phyloP scores from a whole-genome alignment of 2,797 vertebrate genomes.

The Nothura maculosa region DNA sequence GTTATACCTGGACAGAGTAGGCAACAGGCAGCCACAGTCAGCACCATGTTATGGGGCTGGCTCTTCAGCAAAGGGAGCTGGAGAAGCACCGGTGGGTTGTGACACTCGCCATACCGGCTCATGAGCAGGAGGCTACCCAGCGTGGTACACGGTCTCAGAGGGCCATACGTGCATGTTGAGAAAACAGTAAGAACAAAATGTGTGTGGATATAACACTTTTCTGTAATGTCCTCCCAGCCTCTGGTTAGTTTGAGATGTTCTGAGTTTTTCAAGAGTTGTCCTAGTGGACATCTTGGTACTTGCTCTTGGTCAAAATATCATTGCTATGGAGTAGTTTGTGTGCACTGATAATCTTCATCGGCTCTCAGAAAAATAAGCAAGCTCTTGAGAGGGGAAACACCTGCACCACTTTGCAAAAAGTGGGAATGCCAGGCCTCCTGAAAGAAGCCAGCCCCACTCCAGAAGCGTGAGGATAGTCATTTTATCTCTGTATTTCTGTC shows the following conservation, averaged over 20 bases:
- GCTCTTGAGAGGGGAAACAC: neutral
- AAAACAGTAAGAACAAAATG: neutral
- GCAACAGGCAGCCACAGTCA: neutral
- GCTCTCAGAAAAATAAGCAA: neutral
- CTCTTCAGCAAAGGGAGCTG: neutral
- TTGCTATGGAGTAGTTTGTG: neutral
- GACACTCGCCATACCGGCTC: neutral
- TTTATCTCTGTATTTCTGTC: constrained; percentile 54
- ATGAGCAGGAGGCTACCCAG: neutral
- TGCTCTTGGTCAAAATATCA: neutral
- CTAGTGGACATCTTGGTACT: neutral
- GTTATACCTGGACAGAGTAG: neutral
- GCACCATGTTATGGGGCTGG: neutral
- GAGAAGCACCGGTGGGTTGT: neutral
- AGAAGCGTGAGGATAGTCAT: constrained; percentile 50
- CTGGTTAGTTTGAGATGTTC: neutral
- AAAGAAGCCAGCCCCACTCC: constrained; percentile 44
- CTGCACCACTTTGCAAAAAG: neutral
- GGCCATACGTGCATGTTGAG: neutral
- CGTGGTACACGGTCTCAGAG: accelerated
- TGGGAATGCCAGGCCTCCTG: neutral
- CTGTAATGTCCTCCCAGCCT: neutral
- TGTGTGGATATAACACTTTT: neutral
- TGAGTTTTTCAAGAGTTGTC: neutral
- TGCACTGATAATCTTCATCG: neutral